A percentile compares a stretch with the other conserved stretches of the same genome.
Evolutionary conservation across 2,797 vertebrate genomes (phyloP).

Genomic region (Oreonectes daqikongensis): DNA sequence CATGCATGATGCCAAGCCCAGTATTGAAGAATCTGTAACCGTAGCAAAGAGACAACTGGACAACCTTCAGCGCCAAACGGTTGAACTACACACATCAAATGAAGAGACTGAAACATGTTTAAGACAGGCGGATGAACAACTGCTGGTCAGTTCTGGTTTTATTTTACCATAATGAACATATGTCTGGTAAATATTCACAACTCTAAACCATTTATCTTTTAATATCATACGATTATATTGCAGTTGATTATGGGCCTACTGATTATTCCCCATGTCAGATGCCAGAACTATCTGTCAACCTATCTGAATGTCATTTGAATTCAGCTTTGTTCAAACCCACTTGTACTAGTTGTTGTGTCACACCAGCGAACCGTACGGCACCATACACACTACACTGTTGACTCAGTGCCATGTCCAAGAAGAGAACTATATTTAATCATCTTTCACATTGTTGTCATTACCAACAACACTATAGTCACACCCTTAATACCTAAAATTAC

Average conservation of each 20-base stretch:
- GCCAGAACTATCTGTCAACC: not conserved
- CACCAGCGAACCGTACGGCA: conserved; percentile 24
- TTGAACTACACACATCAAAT: conserved; percentile 74
- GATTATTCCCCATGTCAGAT: not conserved
- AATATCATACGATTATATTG: not conserved
- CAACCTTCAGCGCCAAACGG: conserved; percentile 75
- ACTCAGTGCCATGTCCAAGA: not conserved
- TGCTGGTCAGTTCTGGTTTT: conserved; percentile 77
- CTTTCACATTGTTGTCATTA: conserved; percentile 4
- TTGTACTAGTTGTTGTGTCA: conserved; percentile 25
- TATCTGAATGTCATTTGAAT: not conserved
- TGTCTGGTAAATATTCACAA: too few relatives aligned
- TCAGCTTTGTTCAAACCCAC: not conserved
- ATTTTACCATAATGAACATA: not conserved
- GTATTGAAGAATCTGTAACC: conserved; percentile 72
- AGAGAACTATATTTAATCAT: conserved; percentile 6
- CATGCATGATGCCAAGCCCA: conserved; percentile 8
- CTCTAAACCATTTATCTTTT: conserved; percentile 7
- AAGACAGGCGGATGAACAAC: conserved; percentile 72
- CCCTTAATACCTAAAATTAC: not conserved
- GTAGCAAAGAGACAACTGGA: conserved; percentile 83
- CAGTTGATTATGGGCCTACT: not conserved
- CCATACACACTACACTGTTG: conserved; percentile 24
- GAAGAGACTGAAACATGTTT: conserved; percentile 75
- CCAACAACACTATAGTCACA: conserved; percentile 5